Evolutionary conservation across 2,797 vertebrate species (phyloP).

Genomic region (Bryconaethiops microstoma): DNA sequence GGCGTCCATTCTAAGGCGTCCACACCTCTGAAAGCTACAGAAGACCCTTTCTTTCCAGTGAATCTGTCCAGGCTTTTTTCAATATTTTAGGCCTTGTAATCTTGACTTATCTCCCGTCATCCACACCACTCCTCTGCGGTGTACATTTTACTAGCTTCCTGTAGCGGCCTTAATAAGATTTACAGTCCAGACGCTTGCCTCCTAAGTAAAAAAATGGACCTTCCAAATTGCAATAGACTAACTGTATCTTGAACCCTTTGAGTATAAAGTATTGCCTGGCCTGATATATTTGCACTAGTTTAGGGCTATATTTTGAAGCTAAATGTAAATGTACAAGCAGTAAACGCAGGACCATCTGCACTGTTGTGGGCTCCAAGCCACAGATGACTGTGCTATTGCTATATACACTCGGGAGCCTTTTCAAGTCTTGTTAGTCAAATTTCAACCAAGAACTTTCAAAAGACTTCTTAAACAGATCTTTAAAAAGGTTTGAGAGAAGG

Average conservation of each 20-base stretch:
- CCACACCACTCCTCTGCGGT: slow-evolving; percentile 72
- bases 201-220: not conserved
- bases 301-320: not conserved
- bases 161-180: too few species aligned
- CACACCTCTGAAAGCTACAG: not conserved
- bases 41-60: not conserved
- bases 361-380: not conserved
- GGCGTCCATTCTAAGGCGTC: not conserved
- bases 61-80: too few species aligned
- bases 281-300: not conserved
- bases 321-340: not conserved
- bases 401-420: not conserved
- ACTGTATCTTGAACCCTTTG: too few species aligned
- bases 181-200: not conserved
- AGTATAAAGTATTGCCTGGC: too few species aligned
- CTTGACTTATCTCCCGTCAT: too few species aligned
- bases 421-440: not conserved
- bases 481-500: too few species aligned
- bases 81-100: too few species aligned
- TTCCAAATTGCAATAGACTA: not conserved
- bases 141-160: too few species aligned
- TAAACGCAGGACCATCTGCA: not conserved
- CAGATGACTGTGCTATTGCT: not conserved
- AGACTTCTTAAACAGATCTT: too few species aligned
- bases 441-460: not conserved